Conservation (phyloP, 2,113 vertebrate species). For the Asarcornis scutulata region DNA sequence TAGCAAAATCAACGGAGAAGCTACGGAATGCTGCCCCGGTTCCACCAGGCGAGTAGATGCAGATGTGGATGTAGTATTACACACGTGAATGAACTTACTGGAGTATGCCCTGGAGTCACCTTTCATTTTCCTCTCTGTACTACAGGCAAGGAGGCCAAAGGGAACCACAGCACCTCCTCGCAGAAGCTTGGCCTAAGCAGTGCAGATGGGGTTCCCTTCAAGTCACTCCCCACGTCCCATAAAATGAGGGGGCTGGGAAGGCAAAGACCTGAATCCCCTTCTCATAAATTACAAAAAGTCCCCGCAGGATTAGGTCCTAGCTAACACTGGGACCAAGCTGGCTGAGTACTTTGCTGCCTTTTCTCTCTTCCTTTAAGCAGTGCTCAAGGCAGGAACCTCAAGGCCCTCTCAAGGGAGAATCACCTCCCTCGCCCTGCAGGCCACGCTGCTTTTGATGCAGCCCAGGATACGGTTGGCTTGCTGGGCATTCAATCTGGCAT, state of each 20-base stretch:
- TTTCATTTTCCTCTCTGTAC: not conserved
- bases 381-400: not conserved
- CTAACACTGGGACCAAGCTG: not conserved
- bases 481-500: not conserved
- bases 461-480: too few relatives aligned
- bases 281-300: not conserved
- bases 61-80: not conserved
- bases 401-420: not conserved
- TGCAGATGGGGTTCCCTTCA: fast-evolving
- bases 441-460: too few relatives aligned
- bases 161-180: not conserved
- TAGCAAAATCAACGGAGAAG: not conserved
- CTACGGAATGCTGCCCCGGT: not conserved
- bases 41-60: not conserved
- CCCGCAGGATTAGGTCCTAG: not conserved
- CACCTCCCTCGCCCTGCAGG: too few relatives aligned
- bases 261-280: not conserved
- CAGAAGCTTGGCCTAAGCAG: not conserved
- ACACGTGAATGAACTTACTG: not conserved
- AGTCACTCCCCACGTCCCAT: not conserved
- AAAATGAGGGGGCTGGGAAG: not conserved
- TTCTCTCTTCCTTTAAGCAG: not conserved
- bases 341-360: not conserved
- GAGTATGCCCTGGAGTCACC: not conserved
- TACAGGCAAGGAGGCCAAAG: not conserved